A percentile compares a stretch with the other conserved stretches of the same genome.
Evolutionary conservation across 2,888 invertebrate species (phyloP).

Genomic region (Bembecia ichneumoniformis): DNA sequence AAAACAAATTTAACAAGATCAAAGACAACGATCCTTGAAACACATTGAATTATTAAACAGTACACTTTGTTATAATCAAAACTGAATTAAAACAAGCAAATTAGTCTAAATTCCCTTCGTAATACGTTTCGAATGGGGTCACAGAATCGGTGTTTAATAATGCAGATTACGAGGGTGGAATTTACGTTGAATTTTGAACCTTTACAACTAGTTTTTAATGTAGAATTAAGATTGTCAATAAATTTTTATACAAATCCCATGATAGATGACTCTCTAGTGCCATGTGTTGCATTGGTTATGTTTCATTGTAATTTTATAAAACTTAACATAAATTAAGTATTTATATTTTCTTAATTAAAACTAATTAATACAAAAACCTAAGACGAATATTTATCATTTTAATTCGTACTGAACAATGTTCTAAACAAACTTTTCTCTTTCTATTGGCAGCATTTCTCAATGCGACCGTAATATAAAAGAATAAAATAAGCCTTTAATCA

Average conservation of each 20-base stretch:
- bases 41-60: conserved; percentile 53
- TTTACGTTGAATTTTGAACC: conserved; percentile 13
- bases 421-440: too few relatives aligned
- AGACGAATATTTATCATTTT: too few relatives aligned
- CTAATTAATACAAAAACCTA: too few relatives aligned
- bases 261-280: conserved; percentile 43
- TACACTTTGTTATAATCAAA: conserved; percentile 64
- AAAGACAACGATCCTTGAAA: not conserved
- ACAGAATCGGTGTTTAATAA: conserved; percentile 57
- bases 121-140: conserved; percentile 63
- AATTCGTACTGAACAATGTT: too few relatives aligned
- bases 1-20: not conserved
- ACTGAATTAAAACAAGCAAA: conserved; percentile 67
- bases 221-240: not conserved
- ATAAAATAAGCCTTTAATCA: too few relatives aligned
- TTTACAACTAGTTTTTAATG: conserved; percentile 1
- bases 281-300: conserved; percentile 34
- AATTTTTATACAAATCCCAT: conserved; percentile 25
- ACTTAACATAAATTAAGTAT: not conserved
- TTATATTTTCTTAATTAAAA: too few relatives aligned
- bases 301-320: conserved; percentile 34
- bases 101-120: conserved; percentile 52
- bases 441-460: too few relatives aligned
- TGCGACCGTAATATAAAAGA: too few relatives aligned
- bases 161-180: conserved; percentile 42